Conservation (phyloP, 2,113 vertebrate genomes). For the Cervus canadensis region DNA sequence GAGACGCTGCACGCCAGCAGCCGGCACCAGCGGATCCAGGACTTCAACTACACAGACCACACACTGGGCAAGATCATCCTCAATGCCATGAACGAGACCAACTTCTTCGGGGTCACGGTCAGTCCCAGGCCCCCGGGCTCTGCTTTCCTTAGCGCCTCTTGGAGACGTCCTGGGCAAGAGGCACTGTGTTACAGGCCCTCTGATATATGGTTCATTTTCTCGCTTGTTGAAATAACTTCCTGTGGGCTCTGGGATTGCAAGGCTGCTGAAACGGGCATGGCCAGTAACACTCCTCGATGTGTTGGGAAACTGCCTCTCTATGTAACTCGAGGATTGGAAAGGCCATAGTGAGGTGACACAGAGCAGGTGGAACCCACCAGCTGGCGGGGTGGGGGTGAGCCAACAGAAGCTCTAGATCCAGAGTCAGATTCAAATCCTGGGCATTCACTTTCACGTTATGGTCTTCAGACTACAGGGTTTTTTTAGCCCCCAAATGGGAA, state of each 20-base stretch:
- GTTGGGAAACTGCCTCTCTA: background rate
- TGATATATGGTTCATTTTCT: background rate
- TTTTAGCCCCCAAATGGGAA: background rate
- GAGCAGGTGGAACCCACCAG: background rate
- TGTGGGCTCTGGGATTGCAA: background rate
- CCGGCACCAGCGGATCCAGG: conserved; percentile 88
- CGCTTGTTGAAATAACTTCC: background rate
- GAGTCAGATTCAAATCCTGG: background rate
- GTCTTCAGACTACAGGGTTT: background rate
- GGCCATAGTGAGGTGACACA: rapidly evolving
- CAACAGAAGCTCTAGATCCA: background rate
- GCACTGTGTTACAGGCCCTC: background rate
- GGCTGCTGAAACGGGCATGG: background rate
- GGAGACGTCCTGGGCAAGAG: background rate
- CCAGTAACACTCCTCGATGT: rapidly evolving
- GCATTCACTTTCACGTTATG: background rate
- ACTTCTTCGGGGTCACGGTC: conserved; percentile 98
- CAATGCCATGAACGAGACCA: conserved; percentile 98
- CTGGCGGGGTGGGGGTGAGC: too few relatives aligned
- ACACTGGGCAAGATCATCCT: conserved; percentile 96
- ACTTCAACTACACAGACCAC: conserved; percentile 95
- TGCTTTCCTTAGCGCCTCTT: background rate
- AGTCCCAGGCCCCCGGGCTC: conserved; percentile 65
- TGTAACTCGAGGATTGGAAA: background rate
- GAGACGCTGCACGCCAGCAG: conserved; percentile 90